Conservation (phyloP, 2,888 invertebrate species). For the Amphimallon solstitiale region DNA sequence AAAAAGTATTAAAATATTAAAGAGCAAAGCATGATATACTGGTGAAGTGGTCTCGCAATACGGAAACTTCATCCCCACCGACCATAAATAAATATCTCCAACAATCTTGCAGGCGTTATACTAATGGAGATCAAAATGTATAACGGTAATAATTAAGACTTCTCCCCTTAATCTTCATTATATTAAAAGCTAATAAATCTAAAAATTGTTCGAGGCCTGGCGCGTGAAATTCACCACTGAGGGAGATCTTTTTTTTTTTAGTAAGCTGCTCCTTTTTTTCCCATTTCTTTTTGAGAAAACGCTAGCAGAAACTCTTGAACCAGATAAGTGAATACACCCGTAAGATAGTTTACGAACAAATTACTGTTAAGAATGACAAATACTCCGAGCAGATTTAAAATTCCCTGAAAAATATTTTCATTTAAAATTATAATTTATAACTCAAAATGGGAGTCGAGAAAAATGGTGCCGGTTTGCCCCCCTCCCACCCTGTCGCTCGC, state of each 20-base stretch:
- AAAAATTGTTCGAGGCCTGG: constrained; percentile 31
- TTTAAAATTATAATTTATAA: constrained; percentile 43
- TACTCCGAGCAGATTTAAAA: constrained; percentile 42
- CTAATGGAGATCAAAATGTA: constrained; percentile 33
- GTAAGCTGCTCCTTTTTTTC: constrained; percentile 4
- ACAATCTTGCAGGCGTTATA: not conserved
- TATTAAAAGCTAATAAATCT: constrained; percentile 46
- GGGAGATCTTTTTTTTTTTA: constrained; percentile 28
- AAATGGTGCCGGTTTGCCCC: not conserved
- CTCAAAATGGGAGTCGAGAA: constrained; percentile 15
- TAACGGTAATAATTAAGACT: constrained; percentile 36
- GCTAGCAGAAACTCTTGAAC: not conserved
- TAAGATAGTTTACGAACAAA: constrained; percentile 44
- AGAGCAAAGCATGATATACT: not conserved
- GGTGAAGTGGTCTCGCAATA: not conserved
- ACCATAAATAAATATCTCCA: not conserved
- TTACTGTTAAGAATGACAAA: constrained; percentile 45
- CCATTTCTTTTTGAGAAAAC: not conserved
- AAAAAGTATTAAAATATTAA: too few relatives aligned
- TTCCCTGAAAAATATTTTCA: constrained; percentile 41
- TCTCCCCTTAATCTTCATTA: constrained; percentile 45
- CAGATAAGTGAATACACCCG: constrained; percentile 43
- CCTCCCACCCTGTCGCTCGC: not conserved
- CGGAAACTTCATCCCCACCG: not conserved
- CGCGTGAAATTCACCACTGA: constrained; percentile 23